Conservation (phyloP, 2,888 invertebrate species). For the Sthenelais limicola region DNA sequence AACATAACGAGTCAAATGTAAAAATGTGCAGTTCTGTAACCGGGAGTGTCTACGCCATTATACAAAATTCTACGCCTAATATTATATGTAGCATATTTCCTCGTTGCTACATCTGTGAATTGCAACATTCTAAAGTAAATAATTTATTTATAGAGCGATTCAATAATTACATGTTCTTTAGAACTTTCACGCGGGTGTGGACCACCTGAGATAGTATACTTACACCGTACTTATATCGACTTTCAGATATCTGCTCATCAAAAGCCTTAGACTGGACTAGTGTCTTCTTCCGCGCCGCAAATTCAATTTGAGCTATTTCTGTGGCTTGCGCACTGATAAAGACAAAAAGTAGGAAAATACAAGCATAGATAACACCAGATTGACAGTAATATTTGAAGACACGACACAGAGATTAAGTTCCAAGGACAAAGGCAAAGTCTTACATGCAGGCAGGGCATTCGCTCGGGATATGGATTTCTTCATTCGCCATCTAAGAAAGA, state of each 20-base stretch:
- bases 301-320: slow-evolving; percentile 1
- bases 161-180: too few species aligned
- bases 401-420: neutral
- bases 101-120: too few species aligned
- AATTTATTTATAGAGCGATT: too few species aligned
- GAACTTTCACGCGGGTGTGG: too few species aligned
- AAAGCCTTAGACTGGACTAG: slow-evolving; percentile 6
- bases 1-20: too few species aligned
- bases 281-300: neutral
- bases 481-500: slow-evolving; percentile 12
- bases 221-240: slow-evolving; percentile 12
- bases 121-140: too few species aligned
- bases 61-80: too few species aligned
- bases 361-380: neutral
- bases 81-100: too few species aligned
- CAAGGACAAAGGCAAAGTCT: neutral
- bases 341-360: neutral
- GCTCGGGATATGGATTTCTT: slow-evolving; percentile 9
- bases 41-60: too few species aligned
- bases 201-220: slow-evolving; percentile 1
- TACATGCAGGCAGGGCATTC: neutral
- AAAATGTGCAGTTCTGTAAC: too few species aligned
- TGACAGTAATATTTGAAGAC: neutral
- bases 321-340: neutral
- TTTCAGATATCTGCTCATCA: slow-evolving; percentile 6